Percentiles rank a stretch among this genome's conserved stretches.
These are phyloP conservation scores for Syndactyla subalaris DNA, from an alignment of 2,797 vertebrate genomes.

Conservation along the genomic window DNA sequence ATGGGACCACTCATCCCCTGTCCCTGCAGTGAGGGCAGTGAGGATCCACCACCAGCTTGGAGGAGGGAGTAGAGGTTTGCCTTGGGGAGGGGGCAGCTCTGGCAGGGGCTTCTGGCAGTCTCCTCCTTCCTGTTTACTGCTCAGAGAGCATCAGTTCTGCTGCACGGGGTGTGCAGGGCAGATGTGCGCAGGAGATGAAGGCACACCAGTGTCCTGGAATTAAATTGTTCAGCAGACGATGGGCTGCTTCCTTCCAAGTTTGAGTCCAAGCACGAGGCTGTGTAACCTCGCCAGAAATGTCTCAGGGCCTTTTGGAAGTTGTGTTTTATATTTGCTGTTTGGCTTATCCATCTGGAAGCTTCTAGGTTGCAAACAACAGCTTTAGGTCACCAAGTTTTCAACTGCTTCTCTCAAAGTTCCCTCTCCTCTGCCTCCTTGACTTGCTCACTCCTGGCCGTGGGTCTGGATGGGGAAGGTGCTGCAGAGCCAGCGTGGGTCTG, in stretches of 20 bases:
- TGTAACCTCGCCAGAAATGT: neutral
- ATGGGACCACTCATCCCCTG: fast-evolving
- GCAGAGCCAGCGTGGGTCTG: neutral
- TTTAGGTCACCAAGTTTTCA: neutral
- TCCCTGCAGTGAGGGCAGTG: fast-evolving
- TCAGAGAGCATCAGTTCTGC: fast-evolving
- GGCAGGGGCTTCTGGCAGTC: neutral
- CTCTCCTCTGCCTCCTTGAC: neutral
- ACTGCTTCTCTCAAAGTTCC: fast-evolving
- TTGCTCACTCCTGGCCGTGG: fast-evolving
- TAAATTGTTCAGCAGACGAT: neutral
- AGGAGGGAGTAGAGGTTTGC: neutral
- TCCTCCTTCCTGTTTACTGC: neutral
- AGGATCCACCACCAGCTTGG: neutral
- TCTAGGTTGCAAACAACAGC: neutral
- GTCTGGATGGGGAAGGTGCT: neutral
- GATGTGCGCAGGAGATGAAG: neutral
- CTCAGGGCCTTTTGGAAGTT: neutral
- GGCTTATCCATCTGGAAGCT: neutral
- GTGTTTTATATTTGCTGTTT: slow-evolving; percentile 23
- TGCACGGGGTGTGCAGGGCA: fast-evolving
- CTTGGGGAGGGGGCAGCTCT: neutral
- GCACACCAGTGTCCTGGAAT: neutral
- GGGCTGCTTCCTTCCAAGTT: neutral
- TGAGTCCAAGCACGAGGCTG: neutral